These are phyloP conservation scores for Drosophila ficusphila DNA, from an alignment of 1,140 invertebrate species.

Conservation along the genomic window DNA sequence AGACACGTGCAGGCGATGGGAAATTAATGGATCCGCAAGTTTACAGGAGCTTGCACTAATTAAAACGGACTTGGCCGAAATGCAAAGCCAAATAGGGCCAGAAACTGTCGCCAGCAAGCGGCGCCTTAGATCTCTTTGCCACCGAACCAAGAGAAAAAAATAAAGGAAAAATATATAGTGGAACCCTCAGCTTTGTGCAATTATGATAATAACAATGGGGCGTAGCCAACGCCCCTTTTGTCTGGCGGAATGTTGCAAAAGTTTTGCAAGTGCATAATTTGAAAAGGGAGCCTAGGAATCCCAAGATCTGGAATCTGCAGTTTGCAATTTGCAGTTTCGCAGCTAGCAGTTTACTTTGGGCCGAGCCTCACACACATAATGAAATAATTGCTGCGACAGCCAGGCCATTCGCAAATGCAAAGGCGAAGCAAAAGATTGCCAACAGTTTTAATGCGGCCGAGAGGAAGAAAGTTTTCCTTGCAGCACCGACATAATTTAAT, in stretches of 20 bases:
- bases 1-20: conserved; percentile 39
- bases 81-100: conserved; percentile 25
- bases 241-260: conserved; percentile 39
- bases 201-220: conserved; percentile 80
- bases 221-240: conserved; percentile 41
- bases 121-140: conserved; percentile 24
- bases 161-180: too few species aligned
- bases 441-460: conserved; percentile 60
- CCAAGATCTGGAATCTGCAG: conserved; percentile 9
- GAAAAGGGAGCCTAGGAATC: conserved; percentile 11
- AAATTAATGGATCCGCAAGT: conserved; percentile 39
- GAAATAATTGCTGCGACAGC: conserved; percentile 68
- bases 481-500: conserved; percentile 69
- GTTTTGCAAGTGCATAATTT: conserved; percentile 62
- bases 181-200: conserved; percentile 63
- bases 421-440: conserved; percentile 36
- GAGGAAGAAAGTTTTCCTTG: conserved; percentile 45
- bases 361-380: conserved; percentile 60
- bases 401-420: conserved; percentile 8
- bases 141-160: neutral
- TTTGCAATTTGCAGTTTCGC: too few species aligned
- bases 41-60: conserved; percentile 55
- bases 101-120: conserved; percentile 50
- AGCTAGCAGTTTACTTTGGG: conserved; percentile 23
- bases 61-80: conserved; percentile 53